Conservation (phyloP, 2,888 invertebrate genomes). For the Drosophila merina region DNA sequence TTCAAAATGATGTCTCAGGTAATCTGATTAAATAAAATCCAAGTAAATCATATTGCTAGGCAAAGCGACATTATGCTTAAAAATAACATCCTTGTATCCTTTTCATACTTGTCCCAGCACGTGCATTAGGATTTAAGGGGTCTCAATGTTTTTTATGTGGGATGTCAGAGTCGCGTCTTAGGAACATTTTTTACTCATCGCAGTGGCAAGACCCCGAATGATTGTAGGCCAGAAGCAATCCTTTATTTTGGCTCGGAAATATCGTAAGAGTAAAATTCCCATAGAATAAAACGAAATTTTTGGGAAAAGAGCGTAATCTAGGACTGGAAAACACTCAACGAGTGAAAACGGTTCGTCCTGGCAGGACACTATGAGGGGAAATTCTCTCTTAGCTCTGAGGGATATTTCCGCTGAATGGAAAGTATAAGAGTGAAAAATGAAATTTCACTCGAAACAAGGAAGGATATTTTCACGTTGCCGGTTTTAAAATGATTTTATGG, state of each 20-base stretch:
- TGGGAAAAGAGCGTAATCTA: background rate
- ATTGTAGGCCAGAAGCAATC: conserved; percentile 59
- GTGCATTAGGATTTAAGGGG: conserved; percentile 7
- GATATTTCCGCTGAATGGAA: conserved; percentile 63
- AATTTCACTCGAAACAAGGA: conserved; percentile 8
- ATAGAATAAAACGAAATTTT: background rate
- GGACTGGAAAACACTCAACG: conserved; percentile 6
- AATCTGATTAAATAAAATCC: background rate
- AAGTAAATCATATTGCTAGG: background rate
- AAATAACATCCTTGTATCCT: conserved; percentile 5
- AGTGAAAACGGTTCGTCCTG: conserved; percentile 36
- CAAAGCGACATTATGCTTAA: background rate
- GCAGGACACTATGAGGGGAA: conserved; percentile 36
- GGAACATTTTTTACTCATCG: conserved; percentile 50
- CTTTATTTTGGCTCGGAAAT: conserved; percentile 1
- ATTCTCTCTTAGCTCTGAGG: conserved; percentile 51
- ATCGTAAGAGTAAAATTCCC: conserved; percentile 57
- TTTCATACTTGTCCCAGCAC: conserved; percentile 1
- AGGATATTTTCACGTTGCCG: conserved; percentile 25
- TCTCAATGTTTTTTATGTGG: background rate
- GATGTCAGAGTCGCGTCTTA: conserved; percentile 1
- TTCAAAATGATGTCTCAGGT: background rate
- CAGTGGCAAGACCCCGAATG: conserved; percentile 52
- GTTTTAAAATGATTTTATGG: conserved; percentile 55
- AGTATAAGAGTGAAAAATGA: conserved; percentile 60